Evolutionary conservation across 2,113 vertebrate genomes (phyloP), one percentile per base, ranked within the genome.

Genomic region (Tonatia bakeri): DNA sequence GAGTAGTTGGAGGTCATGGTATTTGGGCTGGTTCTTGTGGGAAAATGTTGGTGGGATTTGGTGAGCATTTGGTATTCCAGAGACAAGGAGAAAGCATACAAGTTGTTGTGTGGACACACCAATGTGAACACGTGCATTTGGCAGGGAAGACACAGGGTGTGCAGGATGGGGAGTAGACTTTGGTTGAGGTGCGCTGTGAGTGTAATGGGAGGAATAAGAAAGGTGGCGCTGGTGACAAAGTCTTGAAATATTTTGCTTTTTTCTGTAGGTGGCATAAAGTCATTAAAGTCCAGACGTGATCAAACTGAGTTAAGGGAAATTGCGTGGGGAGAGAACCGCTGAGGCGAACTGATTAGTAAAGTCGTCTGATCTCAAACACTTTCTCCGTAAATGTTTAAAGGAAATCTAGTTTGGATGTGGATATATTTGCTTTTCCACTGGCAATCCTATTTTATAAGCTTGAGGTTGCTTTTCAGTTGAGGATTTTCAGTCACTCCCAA

Each of bases 401-500:
- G 64, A 54, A 91, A 70, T 83, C 36, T 82, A 79, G 70, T 95
- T 85, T 84, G 36, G 45, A 72, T n/a, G 59, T 82, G 50, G 64
- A 26, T 96, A 11, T 73, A 79, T 81, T 85, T 95, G 83, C 45
- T 90, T 91, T 79, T 38, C 38, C 13, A 52, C 28, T 40, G 65
- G 67, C 45, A 70, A 38, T 93, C 20, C n/a, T 75, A 5, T 82
- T 94, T 95, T 65, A 70, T 47, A 72, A 89, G 19, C 26, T 50
- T 7, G 72, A 89, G 47, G 79, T 88, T 92, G 38, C 79, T 90
- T 91, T 91, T 70, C 54, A 38, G 75, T 79, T 84, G 45, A 94
- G 33, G 33, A 80, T 93, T 88, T 96, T 77, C 45, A 64, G 56
- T 93, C 40, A 87, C 72, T 85, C n/a, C 92, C 95, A 87, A 86